phyloP scores from a whole-genome alignment of 2,113 vertebrate genomes.

The Copsychus sechellarum region DNA sequence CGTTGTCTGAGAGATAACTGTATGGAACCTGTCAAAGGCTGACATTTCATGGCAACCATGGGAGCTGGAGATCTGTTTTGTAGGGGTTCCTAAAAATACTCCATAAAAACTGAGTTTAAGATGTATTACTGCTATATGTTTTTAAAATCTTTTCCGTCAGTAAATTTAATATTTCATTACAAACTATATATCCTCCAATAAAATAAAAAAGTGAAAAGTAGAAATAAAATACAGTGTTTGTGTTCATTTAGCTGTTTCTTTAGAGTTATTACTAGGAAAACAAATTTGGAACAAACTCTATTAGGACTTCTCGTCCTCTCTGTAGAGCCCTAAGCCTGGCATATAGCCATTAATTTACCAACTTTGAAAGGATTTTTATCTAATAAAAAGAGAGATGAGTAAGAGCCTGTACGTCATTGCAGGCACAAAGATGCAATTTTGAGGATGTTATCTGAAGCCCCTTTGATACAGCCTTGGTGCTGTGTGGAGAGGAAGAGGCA shows the following conservation, averaged over 20 bases:
- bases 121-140: background rate
- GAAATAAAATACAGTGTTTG: background rate
- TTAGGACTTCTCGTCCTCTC: background rate
- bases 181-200: background rate
- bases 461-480: background rate
- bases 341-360: constrained; percentile 38
- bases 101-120: background rate
- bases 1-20: background rate
- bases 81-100: constrained; percentile 24
- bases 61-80: constrained; percentile 33
- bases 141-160: background rate
- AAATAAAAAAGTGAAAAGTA: background rate
- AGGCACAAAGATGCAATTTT: background rate
- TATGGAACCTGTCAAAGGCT: constrained; percentile 32
- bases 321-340: background rate
- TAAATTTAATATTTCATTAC: constrained; percentile 23
- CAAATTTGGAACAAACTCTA: background rate
- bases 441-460: background rate
- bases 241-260: background rate
- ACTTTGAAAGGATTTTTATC: constrained; percentile 62
- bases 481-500: background rate
- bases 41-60: constrained; percentile 29
- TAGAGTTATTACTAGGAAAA: constrained; percentile 14
- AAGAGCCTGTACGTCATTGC: constrained; percentile 8
- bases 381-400: constrained; percentile 47